Percentiles rank a stretch among this genome's conserved stretches.
Evolutionary conservation across 2,113 vertebrate genomes (phyloP).

Genomic region (Leptobrachium ailaonicum): DNA sequence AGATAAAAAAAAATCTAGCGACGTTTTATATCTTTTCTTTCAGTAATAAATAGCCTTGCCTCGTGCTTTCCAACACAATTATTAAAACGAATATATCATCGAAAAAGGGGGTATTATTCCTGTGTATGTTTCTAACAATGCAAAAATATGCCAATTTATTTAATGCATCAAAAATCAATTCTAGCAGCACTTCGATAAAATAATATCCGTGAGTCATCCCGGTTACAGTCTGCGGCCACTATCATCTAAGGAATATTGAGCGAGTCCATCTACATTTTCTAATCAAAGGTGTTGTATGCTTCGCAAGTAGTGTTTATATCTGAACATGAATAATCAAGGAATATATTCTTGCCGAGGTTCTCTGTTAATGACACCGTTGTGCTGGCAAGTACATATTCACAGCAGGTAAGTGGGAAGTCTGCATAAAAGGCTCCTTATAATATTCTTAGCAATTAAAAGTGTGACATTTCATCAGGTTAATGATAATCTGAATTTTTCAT

Average conservation of each 20-base stretch:
- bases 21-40: background rate
- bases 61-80: background rate
- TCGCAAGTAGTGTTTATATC: background rate
- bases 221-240: background rate
- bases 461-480: conserved; percentile 29
- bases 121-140: background rate
- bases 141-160: conserved; percentile 1
- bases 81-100: background rate
- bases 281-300: background rate
- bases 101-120: background rate
- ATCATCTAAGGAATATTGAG: background rate
- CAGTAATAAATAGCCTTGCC: background rate
- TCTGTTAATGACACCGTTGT: conserved; percentile 17
- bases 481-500: conserved; percentile 18
- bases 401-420: conserved; percentile 22
- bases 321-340: conserved; percentile 18
- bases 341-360: conserved; percentile 1
- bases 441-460: conserved; percentile 35
- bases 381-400: conserved; percentile 7
- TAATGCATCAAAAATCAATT: background rate
- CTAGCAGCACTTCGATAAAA: background rate
- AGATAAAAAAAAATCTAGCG: background rate
- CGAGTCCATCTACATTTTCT: background rate
- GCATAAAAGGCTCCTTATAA: conserved; percentile 20
- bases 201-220: background rate